Percentiles rank a stretch among this genome's conserved stretches.
phyloP scores from a whole-genome alignment of 2,888 invertebrate species.

The Nasonia oneida region DNA sequence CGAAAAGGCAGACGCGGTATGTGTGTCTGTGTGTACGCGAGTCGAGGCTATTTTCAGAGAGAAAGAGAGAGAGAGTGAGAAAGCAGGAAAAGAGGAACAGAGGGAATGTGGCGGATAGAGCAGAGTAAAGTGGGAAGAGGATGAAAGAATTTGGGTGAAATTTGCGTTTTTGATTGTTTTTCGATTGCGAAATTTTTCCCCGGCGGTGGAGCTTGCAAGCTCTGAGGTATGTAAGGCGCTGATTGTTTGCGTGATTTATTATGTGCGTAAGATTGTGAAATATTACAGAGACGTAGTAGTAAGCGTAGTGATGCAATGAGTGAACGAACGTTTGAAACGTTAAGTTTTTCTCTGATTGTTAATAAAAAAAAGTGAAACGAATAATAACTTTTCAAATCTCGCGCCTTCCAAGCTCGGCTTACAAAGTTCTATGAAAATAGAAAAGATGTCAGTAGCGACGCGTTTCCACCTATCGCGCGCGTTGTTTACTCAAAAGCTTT shows the following conservation, averaged over 20 bases:
- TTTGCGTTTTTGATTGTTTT: background rate
- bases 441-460: conserved; percentile 22
- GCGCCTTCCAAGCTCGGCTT: background rate
- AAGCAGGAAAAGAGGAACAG: conserved; percentile 25
- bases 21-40: background rate
- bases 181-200: background rate
- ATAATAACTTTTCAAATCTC: background rate
- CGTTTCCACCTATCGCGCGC: background rate
- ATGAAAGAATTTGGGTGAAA: conserved; percentile 36
- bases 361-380: no score
- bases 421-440: background rate
- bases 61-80: conserved; percentile 49
- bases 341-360: no score
- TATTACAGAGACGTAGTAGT: no score
- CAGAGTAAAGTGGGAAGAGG: background rate
- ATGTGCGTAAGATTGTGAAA: no score
- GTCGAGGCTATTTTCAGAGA: conserved; percentile 49
- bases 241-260: no score
- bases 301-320: no score
- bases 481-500: background rate
- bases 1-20: conserved; percentile 71
- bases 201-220: background rate
- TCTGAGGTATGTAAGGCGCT: background rate
- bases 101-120: conserved; percentile 24
- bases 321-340: no score